Evolutionary conservation across 1,140 invertebrate genomes (phyloP).

Genomic region (Aphelinus certus): DNA sequence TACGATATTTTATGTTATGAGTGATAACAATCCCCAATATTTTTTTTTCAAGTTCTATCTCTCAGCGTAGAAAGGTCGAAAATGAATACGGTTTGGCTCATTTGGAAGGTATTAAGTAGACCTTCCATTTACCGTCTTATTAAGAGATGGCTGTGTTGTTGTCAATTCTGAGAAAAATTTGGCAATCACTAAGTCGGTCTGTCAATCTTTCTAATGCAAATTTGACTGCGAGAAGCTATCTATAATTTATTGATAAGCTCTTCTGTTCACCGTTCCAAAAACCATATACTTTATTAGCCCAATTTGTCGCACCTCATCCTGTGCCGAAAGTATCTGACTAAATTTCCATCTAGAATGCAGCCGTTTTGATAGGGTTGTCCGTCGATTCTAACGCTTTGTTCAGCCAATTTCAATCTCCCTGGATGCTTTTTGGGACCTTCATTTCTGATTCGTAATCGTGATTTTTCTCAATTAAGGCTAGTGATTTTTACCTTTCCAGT

Average conservation of each 20-base stretch:
- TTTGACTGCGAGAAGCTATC: conserved; percentile 40
- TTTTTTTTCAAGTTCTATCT: no score
- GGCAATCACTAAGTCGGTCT: conserved; percentile 31
- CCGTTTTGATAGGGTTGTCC: conserved; percentile 19
- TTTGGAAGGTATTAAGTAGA: conserved; percentile 9
- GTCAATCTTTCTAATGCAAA: conserved; percentile 25
- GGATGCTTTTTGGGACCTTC: conserved; percentile 21
- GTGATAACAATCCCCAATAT: no score
- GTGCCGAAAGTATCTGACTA: conserved; percentile 35
- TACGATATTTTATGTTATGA: no score
- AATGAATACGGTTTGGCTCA: no score
- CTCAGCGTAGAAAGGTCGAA: no score
- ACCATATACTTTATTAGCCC: conserved; percentile 20
- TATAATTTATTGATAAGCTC: conserved; percentile 52
- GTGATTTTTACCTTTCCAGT: conserved; percentile 3
- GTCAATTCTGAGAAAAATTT: conserved; percentile 45
- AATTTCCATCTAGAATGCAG: conserved; percentile 13
- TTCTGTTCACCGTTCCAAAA: conserved; percentile 23
- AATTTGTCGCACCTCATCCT: conserved; percentile 32
- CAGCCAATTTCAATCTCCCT: conserved; percentile 36
- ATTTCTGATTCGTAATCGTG: conserved; percentile 32
- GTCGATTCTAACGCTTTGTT: conserved; percentile 16
- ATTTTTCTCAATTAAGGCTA: conserved; percentile 2
- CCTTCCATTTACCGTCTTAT: conserved; percentile 44
- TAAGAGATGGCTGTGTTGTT: conserved; percentile 48